Base-by-base conservation (phyloP, 2,113 vertebrate species). In the Atlantisia rogersi region DNA sequence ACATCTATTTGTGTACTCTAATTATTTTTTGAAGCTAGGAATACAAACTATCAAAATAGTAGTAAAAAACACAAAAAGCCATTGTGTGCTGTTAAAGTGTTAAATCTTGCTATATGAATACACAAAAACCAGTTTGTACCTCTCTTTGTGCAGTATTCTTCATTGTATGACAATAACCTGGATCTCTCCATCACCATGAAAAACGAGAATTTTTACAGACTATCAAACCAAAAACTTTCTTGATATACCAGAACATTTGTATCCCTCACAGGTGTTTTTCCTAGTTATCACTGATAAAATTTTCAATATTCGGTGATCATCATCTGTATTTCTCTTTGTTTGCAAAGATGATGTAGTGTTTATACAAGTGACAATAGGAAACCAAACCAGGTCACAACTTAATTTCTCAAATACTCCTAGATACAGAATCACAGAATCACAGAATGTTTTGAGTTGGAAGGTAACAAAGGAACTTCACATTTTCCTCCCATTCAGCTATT, bases 131-230 rank as follows among this genome's bases (percentile, higher is more conserved):
- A 55, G 4, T 39, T 68, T 68, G 9, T 39, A 78, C 12, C 29
- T 78, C 10, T 52, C 9, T 28, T 82, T 60, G 9, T 48, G 20
- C 35, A 64, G 20, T 62, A 44, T 25, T 53, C 18, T 77, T 86
- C 44, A 58, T 28, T 74, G 5, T 62, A 55, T 5, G 80, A 65
- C 19, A 65, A 10, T 46, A 91, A 73, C 37, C 6, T 59, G 75
- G 39, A 76, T 80, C 22, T 89, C 28, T 83, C 75, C 82, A 88
- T 80, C 52, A 86, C 35, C 70, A 90, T 69, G 70, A 97, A 97
- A 97, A 95, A 59, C 73, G 37, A 93, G 40, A 96, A 70, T 95
- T 87, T 96, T 94, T 95, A 95, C 97, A 73, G 83, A 59, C 59
- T 96, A 73, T 55, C 69, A 7, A 96, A 92, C 69, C 77, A 92